Evolutionary conservation across 2,113 vertebrate species (phyloP).

Genomic region (Corythornis vintsioides): DNA sequence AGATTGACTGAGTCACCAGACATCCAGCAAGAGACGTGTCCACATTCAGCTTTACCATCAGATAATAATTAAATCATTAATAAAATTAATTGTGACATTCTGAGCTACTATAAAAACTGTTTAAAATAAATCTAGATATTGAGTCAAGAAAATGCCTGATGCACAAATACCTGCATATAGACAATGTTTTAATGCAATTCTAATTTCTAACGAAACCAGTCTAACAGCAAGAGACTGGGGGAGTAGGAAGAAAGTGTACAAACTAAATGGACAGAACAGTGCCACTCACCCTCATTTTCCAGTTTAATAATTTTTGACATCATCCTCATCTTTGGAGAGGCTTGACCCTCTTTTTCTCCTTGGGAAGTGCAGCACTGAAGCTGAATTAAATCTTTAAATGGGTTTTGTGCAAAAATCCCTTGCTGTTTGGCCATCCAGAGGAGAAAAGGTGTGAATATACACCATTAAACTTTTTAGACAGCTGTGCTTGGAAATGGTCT

Average conservation of each 20-base stretch:
- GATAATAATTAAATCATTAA: not conserved
- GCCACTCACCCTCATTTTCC: not conserved
- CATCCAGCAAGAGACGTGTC: not conserved
- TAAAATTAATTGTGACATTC: not conserved
- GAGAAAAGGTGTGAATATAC: not conserved
- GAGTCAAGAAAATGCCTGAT: not conserved
- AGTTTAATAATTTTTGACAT: not conserved
- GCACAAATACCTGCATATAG: not conserved
- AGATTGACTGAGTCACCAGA: not conserved
- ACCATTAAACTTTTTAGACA: not conserved
- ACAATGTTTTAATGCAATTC: not conserved
- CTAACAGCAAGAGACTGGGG: not conserved
- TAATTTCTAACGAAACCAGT: not conserved
- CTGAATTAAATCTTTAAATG: not conserved
- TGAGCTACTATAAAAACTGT: not conserved
- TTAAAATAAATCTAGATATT: not conserved
- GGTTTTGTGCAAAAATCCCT: not conserved
- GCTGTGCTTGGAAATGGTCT: not conserved
- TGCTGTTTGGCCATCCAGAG: not conserved
- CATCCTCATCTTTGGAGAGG: not conserved
- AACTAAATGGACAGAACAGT: not conserved
- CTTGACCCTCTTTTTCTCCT: not conserved
- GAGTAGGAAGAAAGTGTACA: not conserved
- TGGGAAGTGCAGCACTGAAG: not conserved
- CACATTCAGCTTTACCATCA: not conserved